Base-by-base conservation (phyloP, 2,888 invertebrate genomes). In the Tetramorium bicarinatum region DNA sequence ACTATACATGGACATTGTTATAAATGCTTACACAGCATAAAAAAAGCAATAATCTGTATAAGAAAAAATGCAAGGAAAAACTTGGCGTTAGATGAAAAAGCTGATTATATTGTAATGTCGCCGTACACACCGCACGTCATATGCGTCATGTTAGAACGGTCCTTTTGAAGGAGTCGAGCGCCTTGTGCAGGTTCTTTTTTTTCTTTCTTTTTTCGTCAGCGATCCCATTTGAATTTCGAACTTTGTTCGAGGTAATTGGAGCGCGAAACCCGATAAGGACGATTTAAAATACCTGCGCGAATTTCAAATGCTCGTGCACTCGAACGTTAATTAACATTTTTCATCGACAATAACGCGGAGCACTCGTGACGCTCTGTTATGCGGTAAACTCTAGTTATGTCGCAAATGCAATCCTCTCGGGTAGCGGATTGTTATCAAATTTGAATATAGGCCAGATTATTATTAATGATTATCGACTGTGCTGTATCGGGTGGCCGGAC, bases 221-320 rank as follows among this genome's bases (percentile, higher is more conserved):
- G 21, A 79, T 59, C 11, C 18, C 34, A 59, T 61, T 49, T 49
- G 72, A 59, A 80, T 80, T 72, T 80, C 18, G 59, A 80, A 72
- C 72, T 72, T 80, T 61, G 79, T 80, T 38, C 38, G 59, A 49
- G 25, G 25, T 38, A 72, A 80, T 34, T 80, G 59, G 72, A 72
- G 79, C 79, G 47, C 38, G 72, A 59, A 38, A 59, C 13, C 47
- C 79, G 79, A 80, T 80, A 80, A 80, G 47, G 47, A 59, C 79
- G 72, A 80, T 80, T 71, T 59, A 38, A 71, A 72, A 80, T 80
- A 72, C n/a, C 13, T 59, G 72, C 47, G 13, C 59, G 47, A 80
- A 64, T 79, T 71, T 49, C 18, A 71, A 79, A 71, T 47, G 21
- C 3, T 2, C 47, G n/a, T n/a, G n/a, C 47, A 47, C 21, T 34